Conservation (phyloP, 2,113 vertebrate species). For the Brienomyrus brachyistius region DNA sequence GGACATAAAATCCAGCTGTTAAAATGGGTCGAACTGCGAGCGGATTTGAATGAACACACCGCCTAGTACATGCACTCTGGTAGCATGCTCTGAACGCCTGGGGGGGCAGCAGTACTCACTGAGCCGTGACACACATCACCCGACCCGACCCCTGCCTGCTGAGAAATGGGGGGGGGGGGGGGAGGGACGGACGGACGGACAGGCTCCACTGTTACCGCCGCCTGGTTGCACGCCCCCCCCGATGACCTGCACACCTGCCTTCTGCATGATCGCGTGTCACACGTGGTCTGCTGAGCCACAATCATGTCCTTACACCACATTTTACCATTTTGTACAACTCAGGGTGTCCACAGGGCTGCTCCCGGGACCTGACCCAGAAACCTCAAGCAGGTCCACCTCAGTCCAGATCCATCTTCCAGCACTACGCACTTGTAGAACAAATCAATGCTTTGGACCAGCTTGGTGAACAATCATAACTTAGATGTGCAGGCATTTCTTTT, state of each 20-base stretch:
- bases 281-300: neutral
- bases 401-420: neutral
- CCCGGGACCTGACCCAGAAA: neutral
- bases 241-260: neutral
- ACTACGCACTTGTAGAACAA: neutral
- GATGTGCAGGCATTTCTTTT: neutral
- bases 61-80: neutral
- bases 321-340: neutral
- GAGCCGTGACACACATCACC: neutral
- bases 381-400: neutral
- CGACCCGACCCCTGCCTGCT: neutral
- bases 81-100: neutral
- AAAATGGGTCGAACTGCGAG: neutral
- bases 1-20: neutral
- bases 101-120: neutral
- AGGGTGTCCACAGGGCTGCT: neutral
- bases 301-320: neutral
- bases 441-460: neutral
- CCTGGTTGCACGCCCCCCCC: neutral
- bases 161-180: neutral
- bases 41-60: neutral
- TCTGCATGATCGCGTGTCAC: neutral
- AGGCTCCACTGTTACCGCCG: neutral
- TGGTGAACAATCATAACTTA: neutral
- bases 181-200: neutral